These are phyloP conservation scores for Hephaestus fuliginosus DNA, from an alignment of 2,797 vertebrate genomes.

Conservation along the genomic window DNA sequence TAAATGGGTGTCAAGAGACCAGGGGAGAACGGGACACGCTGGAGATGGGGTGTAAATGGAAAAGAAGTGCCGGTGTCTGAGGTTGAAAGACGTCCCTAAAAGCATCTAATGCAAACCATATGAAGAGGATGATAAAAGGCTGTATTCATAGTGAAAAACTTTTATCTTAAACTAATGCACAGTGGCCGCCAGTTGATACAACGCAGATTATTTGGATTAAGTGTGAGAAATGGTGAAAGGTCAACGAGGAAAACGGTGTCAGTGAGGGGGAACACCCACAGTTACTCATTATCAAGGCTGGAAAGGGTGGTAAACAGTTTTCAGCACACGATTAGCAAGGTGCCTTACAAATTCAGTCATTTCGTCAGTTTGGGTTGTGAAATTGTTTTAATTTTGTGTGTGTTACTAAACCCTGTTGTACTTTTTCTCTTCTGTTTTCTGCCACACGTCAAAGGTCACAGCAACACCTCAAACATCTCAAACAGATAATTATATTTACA, in stretches of 20 bases:
- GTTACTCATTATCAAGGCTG: not conserved
- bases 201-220: constrained; percentile 62
- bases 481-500: not conserved
- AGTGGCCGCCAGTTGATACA: constrained; percentile 35
- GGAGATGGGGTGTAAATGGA: constrained; percentile 57
- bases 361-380: not conserved
- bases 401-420: not conserved
- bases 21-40: constrained; percentile 51
- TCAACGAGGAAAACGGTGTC: constrained; percentile 11
- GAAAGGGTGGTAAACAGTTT: not conserved
- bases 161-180: constrained; percentile 57
- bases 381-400: not conserved
- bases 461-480: not conserved
- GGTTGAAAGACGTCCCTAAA: constrained; percentile 55
- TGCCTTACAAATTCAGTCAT: too few relatives aligned
- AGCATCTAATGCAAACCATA: constrained; percentile 68
- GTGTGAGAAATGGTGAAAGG: constrained; percentile 44
- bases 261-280: not conserved
- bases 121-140: constrained; percentile 70
- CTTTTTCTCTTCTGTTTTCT: not conserved
- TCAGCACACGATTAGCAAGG: not conserved
- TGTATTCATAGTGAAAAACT: constrained; percentile 38
- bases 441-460: not conserved
- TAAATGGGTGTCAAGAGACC: constrained; percentile 61
- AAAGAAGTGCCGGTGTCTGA: constrained; percentile 49